These are phyloP conservation scores for Oreochromis spilurus DNA, from an alignment of 2,113 vertebrate species.

Conservation along the genomic window DNA sequence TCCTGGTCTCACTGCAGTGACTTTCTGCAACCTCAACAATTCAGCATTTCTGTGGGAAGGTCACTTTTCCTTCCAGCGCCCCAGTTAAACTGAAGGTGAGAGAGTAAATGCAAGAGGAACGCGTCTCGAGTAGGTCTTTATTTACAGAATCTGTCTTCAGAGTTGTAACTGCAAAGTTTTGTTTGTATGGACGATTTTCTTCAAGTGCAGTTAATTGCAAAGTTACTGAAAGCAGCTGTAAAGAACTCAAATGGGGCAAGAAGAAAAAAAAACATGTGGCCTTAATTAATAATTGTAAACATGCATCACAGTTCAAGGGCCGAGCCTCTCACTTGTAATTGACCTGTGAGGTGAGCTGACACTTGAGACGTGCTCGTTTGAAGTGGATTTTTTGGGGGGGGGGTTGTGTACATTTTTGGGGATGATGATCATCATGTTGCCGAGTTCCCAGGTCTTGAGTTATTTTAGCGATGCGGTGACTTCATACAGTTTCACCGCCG, in stretches of 20 bases:
- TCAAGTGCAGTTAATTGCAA: neutral
- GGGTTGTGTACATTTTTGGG: neutral
- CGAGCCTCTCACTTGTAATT: neutral
- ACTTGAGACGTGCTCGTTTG: neutral
- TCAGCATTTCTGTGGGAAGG: neutral
- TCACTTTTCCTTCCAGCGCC: neutral
- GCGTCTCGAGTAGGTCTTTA: neutral
- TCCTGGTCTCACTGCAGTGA: neutral
- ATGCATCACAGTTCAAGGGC: neutral
- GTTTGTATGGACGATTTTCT: neutral
- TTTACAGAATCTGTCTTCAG: neutral
- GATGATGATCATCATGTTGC: neutral
- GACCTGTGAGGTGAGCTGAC: neutral
- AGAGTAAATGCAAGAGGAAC: neutral
- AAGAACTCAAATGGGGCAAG: neutral
- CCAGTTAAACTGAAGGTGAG: neutral
- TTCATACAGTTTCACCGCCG: neutral
- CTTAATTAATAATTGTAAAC: neutral
- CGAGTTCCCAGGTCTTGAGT: neutral
- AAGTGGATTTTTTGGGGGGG: neutral
- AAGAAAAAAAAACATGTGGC: neutral
- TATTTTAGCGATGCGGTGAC: neutral
- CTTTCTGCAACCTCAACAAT: neutral
- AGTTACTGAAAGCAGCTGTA: neutral
- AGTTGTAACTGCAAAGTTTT: neutral